A percentile compares a stretch with the other conserved stretches of the same genome.
These are phyloP conservation scores for Ranitomeya imitator DNA, from an alignment of 2,113 vertebrate genomes.

Conservation along the genomic window DNA sequence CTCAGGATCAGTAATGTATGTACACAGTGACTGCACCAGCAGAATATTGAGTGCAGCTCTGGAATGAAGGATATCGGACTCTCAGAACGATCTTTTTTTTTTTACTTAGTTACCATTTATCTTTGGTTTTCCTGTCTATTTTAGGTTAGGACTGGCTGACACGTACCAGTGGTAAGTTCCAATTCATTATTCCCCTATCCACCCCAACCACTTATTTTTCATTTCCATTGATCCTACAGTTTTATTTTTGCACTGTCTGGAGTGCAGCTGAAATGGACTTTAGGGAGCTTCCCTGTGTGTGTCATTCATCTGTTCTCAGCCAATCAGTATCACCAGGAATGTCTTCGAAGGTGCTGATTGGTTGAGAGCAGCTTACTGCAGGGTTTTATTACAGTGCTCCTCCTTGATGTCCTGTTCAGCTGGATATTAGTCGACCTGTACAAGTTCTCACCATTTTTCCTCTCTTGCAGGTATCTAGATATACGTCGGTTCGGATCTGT, in stretches of 20 bases:
- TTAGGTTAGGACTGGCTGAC: constrained; percentile 81
- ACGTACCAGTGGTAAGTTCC: constrained; percentile 88
- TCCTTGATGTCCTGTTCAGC: not conserved
- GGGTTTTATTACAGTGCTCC: not conserved
- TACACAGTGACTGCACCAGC: no score
- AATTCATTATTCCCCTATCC: not conserved
- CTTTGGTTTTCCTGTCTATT: constrained; percentile 62
- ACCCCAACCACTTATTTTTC: not conserved
- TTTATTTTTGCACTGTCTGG: not conserved
- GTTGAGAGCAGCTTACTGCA: not conserved
- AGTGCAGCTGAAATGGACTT: not conserved
- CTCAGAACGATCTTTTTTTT: no score
- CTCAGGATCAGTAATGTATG: no score
- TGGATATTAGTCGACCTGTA: not conserved
- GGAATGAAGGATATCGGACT: no score
- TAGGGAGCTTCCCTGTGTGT: not conserved
- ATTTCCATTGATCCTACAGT: not conserved
- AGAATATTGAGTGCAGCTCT: no score
- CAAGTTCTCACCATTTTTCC: not conserved
- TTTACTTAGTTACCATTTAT: not conserved
- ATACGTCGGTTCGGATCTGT: constrained; percentile 89
- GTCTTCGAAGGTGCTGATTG: not conserved
- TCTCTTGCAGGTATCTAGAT: constrained; percentile 87
- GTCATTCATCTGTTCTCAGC: not conserved
- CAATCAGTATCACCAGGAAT: not conserved